A percentile compares a stretch with the other conserved stretches of the same genome.
phyloP scores from a whole-genome alignment of 2,113 vertebrate genomes.

The Anarhynchus alexandrinus region DNA sequence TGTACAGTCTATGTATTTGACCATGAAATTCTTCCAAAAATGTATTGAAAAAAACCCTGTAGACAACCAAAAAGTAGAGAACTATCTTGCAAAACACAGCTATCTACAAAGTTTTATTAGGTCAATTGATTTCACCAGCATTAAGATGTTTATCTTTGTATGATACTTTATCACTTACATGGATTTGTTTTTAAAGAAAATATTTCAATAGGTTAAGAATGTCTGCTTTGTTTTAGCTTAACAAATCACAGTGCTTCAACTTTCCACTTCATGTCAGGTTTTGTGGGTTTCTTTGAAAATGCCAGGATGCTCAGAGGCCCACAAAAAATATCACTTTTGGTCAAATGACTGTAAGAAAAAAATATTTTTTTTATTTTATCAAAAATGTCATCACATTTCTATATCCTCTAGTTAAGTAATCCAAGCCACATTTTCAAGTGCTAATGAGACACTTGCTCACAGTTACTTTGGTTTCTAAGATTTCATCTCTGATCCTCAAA shows the following conservation, averaged over 20 bases:
- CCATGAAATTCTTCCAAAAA: not conserved
- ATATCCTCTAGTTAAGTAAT: not conserved
- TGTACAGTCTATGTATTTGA: not conserved
- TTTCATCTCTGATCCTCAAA: not conserved
- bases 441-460: not conserved
- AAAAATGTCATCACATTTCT: not conserved
- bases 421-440: not conserved
- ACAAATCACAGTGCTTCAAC: not conserved
- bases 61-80: not conserved
- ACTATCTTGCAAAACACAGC: not conserved
- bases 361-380: not conserved
- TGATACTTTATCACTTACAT: not conserved
- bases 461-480: not conserved
- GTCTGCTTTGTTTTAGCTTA: not conserved
- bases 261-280: not conserved
- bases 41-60: not conserved
- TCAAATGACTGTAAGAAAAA: not conserved
- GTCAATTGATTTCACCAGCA: not conserved
- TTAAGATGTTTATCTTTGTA: not conserved
- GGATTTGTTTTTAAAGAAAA: not conserved
- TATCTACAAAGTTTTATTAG: not conserved
- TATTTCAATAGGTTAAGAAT: not conserved
- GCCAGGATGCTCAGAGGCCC: not conserved
- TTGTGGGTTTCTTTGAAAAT: not conserved
- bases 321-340: not conserved